Base-by-base conservation (phyloP, 2,888 invertebrate species). In the Morpho achilles region DNA sequence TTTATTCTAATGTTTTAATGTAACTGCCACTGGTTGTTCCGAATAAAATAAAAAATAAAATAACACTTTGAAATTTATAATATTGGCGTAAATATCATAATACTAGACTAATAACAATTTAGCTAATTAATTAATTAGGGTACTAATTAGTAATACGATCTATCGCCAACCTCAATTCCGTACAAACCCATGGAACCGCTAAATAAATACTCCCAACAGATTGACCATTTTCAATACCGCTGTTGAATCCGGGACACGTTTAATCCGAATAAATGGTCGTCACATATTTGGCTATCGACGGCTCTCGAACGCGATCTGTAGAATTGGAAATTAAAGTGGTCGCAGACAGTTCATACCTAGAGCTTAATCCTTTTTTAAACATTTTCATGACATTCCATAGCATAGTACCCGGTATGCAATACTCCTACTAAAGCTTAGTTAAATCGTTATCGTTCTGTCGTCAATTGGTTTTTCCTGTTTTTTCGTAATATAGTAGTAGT, bases 131-230 rank as follows among this genome's bases (percentile, higher is more conserved):
- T 32, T 32, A 40, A 40, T 48, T 42, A 23, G 47, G 41, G 82
- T 86, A 83, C 82, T 84, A 87, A 86, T 85, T 80, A 82, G 77
- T 72, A 81, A 60, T 58, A 85, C 84, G 84, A 82, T 84, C 83
- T 80, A 80, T 80, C 78, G 76, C 72, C 76, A 72, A 66, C 74
- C 73, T 69, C 74, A 72, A 66, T 69, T 70, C 73, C 66, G 72
- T 67, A 67, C 77, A 70, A 79, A 75, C 77, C 80, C 79, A 65
- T 49, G 77, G 72, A 81, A 66, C 70, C 71, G 71, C 74, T 80
- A 76, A 80, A 82, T 82, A 84, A 81, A 83, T 80, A 84, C 73
- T 69, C 69, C 68, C 62, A 62, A 59, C 61, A 59, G 58, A 58
- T 60, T 63, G 74, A 77, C 80, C 75, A 73, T 60, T 79, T 80